Base-by-base conservation (phyloP, 2,113 vertebrate genomes). In the Galeopterus variegatus region DNA sequence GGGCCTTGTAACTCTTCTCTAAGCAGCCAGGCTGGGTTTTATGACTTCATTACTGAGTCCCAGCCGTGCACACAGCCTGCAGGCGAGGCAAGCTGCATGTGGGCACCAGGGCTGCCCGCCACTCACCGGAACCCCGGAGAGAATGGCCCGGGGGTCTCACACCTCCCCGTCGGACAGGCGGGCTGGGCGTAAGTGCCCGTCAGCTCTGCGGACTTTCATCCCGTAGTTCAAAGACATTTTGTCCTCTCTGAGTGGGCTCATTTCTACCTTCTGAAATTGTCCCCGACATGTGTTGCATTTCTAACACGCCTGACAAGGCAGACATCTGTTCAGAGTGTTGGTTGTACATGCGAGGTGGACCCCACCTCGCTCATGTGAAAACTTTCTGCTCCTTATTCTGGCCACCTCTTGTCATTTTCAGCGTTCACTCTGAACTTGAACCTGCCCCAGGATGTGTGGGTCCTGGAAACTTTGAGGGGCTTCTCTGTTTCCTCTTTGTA, bases 361-460 rank as follows among this genome's bases (percentile, higher is more conserved):
- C 28, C 41, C 33, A 8, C 56, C 82, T 41, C 0, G 9, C 1
- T 21, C 0, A 4, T 5, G 17, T 15, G 11, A 23, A 56, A 14
- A 23, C n/a, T 4, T 36, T 3, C 8, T 10, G 62, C 3, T 23
- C 54, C 23, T 48, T 0, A 1, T 58, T 15, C n/a, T 45, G 0
- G 18, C n/a, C 1, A 0, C n/a, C 23, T 33, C 1, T 31, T 56
- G 54, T 3, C 10, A 0, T 7, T 5, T 7, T 24, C 21, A 6
- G 14, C 2, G 1, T 14, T 33, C 50, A 6, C 52, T 21, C 52
- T 67, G 60, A 52, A 36, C 67, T 33, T 2, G 64, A 75, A 45
- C 76, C 70, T 6, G 4, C 77, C 33, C 33, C 0, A 1, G 31
- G 41, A 11, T 5, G 0, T 19, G 4, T 23, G 6, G 54, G 14